These are phyloP conservation scores for Sebastes minor DNA, from an alignment of 2,797 vertebrate species.

Conservation along the genomic window DNA sequence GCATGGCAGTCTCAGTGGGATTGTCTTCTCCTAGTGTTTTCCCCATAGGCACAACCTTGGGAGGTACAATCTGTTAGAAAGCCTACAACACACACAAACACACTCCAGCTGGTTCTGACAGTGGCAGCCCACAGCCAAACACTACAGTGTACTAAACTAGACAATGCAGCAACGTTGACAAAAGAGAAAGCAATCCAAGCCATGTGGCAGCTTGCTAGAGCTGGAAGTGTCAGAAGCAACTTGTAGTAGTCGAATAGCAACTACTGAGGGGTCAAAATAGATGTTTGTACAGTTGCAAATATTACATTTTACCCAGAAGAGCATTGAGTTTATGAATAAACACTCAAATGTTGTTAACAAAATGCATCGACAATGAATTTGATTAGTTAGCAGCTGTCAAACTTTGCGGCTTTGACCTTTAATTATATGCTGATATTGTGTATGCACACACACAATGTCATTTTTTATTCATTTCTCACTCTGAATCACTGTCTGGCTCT, in stretches of 20 bases:
- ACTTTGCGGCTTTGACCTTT: not conserved
- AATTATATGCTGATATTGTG: not conserved
- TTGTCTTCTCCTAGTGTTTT: constrained; percentile 16
- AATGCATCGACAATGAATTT: not conserved
- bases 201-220: not conserved
- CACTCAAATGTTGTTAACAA: not conserved
- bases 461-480: not conserved
- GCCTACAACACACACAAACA: constrained; percentile 11
- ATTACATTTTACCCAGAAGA: not conserved
- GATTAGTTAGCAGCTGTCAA: not conserved
- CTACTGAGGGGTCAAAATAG: not conserved
- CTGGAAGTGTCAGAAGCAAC: not conserved
- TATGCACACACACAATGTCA: not conserved
- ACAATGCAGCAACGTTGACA: not conserved
- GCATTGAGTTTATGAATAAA: not conserved
- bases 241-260: not conserved
- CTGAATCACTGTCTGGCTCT: not conserved
- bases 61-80: constrained; percentile 18
- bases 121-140: constrained; percentile 9
- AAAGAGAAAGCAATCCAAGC: not conserved
- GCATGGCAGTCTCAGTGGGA: constrained; percentile 10
- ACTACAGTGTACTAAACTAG: not conserved
- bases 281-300: not conserved
- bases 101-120: constrained; percentile 1
- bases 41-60: constrained; percentile 17